Evolutionary conservation across 2,797 vertebrate species (phyloP).

Genomic region (Gymnocypris eckloni): DNA sequence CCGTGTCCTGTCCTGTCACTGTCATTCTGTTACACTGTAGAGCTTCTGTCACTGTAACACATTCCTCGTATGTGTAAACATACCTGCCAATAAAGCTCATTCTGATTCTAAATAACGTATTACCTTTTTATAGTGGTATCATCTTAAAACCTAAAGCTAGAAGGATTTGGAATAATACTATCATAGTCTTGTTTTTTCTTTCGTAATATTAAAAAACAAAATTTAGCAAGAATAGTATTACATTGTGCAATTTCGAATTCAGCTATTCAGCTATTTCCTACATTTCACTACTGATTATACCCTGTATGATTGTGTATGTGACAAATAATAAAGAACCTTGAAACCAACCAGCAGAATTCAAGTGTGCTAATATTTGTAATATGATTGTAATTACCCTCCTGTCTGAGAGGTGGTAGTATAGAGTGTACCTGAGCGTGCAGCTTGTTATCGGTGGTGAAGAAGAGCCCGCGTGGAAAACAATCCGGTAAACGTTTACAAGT

Average conservation of each 20-base stretch:
- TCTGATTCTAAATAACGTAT: no score
- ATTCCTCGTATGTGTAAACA: no score
- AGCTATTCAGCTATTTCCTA: background rate
- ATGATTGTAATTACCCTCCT: background rate
- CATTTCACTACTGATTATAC: no score
- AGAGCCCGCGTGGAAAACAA: background rate
- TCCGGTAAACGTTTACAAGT: background rate
- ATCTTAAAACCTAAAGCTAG: background rate
- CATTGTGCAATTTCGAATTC: background rate
- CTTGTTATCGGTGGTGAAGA: background rate
- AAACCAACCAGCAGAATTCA: no score
- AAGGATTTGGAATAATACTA: background rate
- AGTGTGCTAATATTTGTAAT: background rate
- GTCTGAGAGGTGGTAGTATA: slow-evolving; percentile 19
- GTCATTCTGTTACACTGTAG: no score
- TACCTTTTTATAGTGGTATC: background rate
- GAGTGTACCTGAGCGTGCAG: background rate
- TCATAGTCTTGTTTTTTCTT: background rate
- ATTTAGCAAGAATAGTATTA: background rate
- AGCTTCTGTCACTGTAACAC: no score
- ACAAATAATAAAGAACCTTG: no score
- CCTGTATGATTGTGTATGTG: no score
- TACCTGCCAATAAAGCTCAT: no score
- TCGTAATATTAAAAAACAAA: background rate
- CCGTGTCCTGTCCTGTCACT: no score